Conservation (phyloP, 2,888 invertebrate species). For the Neoitamus cyanurus region DNA sequence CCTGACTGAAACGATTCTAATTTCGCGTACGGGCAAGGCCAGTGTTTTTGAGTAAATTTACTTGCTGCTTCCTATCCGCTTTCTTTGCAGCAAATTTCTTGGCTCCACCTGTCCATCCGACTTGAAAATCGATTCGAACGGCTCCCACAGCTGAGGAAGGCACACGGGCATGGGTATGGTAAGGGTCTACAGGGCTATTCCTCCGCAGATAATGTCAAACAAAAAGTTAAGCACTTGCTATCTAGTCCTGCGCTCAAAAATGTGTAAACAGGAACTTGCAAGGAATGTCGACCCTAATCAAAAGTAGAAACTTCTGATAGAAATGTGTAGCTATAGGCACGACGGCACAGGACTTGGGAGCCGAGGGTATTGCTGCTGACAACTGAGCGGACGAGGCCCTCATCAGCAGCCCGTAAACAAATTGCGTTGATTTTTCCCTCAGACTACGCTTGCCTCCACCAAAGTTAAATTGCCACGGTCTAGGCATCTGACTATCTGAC, state of each 20-base stretch:
- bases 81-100: background rate
- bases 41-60: background rate
- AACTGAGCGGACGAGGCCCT: background rate
- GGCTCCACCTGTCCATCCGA: background rate
- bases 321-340: background rate
- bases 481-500: background rate
- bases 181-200: background rate
- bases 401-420: background rate
- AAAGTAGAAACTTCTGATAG: slow-evolving; percentile 5
- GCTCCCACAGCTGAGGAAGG: background rate
- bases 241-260: background rate
- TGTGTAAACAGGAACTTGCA: slow-evolving; percentile 1
- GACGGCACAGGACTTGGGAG: background rate
- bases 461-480: background rate
- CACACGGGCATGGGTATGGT: background rate
- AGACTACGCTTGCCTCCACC: background rate
- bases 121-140: background rate
- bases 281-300: slow-evolving; percentile 1
- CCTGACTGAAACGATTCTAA: background rate
- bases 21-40: background rate
- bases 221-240: slow-evolving; percentile 1
- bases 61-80: background rate
- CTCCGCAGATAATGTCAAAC: slow-evolving; percentile 1
- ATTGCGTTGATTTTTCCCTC: slow-evolving; percentile 3
- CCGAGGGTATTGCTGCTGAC: background rate